These are phyloP conservation scores for Pandion haliaetus DNA, from an alignment of 2,113 vertebrate genomes.

Conservation along the genomic window DNA sequence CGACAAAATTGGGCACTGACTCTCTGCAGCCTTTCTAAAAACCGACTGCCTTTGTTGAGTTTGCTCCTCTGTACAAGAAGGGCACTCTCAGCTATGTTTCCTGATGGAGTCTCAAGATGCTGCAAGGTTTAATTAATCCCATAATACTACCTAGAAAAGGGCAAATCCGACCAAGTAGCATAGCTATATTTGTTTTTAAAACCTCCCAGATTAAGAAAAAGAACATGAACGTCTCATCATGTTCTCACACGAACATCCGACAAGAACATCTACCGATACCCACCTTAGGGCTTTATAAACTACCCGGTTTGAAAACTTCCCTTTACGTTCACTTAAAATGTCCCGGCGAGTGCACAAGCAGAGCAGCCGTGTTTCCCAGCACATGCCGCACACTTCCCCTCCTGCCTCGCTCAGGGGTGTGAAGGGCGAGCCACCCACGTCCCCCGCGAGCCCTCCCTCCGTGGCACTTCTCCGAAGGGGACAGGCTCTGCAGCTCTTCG, in stretches of 20 bases:
- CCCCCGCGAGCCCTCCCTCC: rapidly evolving
- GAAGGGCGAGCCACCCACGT: rapidly evolving
- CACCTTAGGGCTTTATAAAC: neutral
- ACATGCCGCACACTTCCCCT: rapidly evolving
- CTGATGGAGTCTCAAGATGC: neutral
- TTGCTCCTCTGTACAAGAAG: neutral
- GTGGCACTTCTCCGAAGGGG: neutral
- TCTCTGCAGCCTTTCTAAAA: neutral
- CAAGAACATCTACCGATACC: neutral
- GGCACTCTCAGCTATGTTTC: neutral
- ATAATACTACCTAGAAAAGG: neutral
- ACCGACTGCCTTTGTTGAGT: neutral
- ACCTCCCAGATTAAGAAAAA: neutral
- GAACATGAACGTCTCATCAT: too few species aligned
- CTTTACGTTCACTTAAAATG: rapidly evolving
- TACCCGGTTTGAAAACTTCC: neutral
- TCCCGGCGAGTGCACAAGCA: rapidly evolving
- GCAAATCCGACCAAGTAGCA: neutral
- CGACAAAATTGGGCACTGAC: rapidly evolving
- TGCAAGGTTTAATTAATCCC: neutral
- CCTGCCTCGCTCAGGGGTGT: too few species aligned
- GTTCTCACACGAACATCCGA: neutral
- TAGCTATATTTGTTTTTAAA: neutral
- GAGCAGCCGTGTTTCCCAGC: neutral
- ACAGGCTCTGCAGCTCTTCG: neutral